Evolutionary conservation across 2,113 vertebrate genomes (phyloP).

Genomic region (Gnathonemus longibarbis): DNA sequence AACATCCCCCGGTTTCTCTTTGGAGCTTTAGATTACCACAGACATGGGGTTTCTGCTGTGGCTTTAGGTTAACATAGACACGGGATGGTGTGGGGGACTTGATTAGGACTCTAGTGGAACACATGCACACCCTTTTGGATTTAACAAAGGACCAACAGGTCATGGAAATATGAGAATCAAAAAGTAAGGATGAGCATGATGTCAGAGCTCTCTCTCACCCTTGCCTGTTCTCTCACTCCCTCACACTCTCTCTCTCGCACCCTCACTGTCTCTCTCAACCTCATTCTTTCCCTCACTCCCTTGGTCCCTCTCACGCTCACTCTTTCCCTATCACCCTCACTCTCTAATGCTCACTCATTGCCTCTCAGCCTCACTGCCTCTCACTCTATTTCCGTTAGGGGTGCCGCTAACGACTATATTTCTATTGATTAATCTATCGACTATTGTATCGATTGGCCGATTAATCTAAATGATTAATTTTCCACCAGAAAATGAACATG

Average conservation of each 20-base stretch:
- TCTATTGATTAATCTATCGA: too few relatives aligned
- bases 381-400: not conserved
- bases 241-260: not conserved
- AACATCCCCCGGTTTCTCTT: not conserved
- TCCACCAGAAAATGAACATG: too few relatives aligned
- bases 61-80: not conserved
- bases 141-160: not conserved
- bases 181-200: not conserved
- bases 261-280: too few relatives aligned
- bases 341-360: not conserved
- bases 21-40: not conserved
- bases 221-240: not conserved
- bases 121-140: not conserved
- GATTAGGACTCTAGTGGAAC: not conserved
- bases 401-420: too few relatives aligned
- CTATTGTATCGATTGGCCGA: too few relatives aligned
- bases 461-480: too few relatives aligned
- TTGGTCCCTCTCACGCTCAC: not conserved
- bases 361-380: not conserved
- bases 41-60: not conserved
- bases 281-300: not conserved
- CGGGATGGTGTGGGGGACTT: not conserved
- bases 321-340: not conserved
- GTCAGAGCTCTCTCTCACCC: not conserved
- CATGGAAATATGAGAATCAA: not conserved